These are phyloP conservation scores for Sitodiplosis mosellana DNA, from an alignment of 1,140 invertebrate genomes.

Conservation along the genomic window DNA sequence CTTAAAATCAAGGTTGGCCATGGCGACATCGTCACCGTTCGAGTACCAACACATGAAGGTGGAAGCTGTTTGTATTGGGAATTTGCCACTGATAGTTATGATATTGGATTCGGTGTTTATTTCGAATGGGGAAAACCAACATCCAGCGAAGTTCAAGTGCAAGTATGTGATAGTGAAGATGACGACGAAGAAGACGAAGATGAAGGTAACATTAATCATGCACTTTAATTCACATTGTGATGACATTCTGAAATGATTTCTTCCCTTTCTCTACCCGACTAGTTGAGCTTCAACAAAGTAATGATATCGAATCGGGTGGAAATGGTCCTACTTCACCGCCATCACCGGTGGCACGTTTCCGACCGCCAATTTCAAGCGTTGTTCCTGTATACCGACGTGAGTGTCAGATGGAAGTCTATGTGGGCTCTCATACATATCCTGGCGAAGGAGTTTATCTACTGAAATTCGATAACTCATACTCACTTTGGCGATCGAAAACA, in stretches of 20 bases:
- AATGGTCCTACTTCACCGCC: conserved; percentile 20
- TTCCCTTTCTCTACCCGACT: conserved; percentile 7
- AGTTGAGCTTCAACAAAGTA: conserved; percentile 10
- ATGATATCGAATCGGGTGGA: conserved; percentile 25
- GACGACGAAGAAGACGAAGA: conserved; percentile 50
- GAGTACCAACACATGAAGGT: conserved; percentile 91
- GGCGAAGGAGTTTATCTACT: conserved; percentile 93
- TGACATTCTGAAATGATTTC: neutral
- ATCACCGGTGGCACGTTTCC: conserved; percentile 8
- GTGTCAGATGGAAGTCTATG: conserved; percentile 91
- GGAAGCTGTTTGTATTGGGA: conserved; percentile 97
- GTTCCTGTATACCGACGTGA: conserved; percentile 90
- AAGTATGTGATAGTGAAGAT: conserved; percentile 72
- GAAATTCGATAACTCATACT: conserved; percentile 99
- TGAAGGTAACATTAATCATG: conserved; percentile 16
- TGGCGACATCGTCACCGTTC: conserved; percentile 91
- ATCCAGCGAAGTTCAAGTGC: conserved; percentile 67
- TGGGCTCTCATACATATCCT: conserved; percentile 91
- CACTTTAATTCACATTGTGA: neutral
- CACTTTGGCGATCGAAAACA: conserved; percentile 96
- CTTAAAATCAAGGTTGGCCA: conserved; percentile 88
- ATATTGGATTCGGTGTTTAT: conserved; percentile 96
- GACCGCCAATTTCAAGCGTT: conserved; percentile 53
- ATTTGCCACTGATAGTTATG: conserved; percentile 96
- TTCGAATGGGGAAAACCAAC: conserved; percentile 92